Evolutionary conservation across 2,888 invertebrate genomes (phyloP), one percentile per base, ranked within the genome.

Genomic region (Caenorhabditis sp.): DNA sequence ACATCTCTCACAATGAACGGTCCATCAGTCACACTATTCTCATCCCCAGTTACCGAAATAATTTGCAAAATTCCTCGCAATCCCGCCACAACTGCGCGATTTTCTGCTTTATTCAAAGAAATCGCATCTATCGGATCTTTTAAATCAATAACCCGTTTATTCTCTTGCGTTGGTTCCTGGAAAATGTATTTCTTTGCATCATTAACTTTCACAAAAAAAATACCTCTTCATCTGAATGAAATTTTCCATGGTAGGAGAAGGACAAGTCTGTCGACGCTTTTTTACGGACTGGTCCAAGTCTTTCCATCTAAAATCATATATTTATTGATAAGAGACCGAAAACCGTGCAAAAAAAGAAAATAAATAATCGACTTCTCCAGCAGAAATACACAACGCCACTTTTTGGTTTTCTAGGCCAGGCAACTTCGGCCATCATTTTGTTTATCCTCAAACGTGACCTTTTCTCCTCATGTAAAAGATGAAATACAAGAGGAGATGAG

Each of bases 71-170:
- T 79, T 61, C 80, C 82, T 49, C 78, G 52, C 26, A 70, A 72
- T 50, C 82, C 82, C 8, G 72, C 72, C 10, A 68, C 76, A 5
- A 77, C 80, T 4, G 79, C 62, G 12, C 54, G 26, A 14, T 74
- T 66, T 59, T 72, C 68, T 12, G 67, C 68, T 5, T 59, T 31
- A 66, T 82, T 82, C 23, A 71, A 25, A 36, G 68, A 67, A 62
- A 80, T 70, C 1, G 78, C 69, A 52, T 82, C 82, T 4, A 82
- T 63, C 23, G 82, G 82, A 54, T 78, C 79, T 23, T 50, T 60
- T 43, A 76, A 67, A 63, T 74, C 69, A 36, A 74, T 70, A 3
- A 74, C 67, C n/a, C 74, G 52, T 43, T 56, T 53, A 43, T 74
- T 74, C 27, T 67, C 69, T 8, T 53, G 27, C 21, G 74, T 70